Conservation (phyloP, 2,797 vertebrate species). For the Tenualosa ilisha region DNA sequence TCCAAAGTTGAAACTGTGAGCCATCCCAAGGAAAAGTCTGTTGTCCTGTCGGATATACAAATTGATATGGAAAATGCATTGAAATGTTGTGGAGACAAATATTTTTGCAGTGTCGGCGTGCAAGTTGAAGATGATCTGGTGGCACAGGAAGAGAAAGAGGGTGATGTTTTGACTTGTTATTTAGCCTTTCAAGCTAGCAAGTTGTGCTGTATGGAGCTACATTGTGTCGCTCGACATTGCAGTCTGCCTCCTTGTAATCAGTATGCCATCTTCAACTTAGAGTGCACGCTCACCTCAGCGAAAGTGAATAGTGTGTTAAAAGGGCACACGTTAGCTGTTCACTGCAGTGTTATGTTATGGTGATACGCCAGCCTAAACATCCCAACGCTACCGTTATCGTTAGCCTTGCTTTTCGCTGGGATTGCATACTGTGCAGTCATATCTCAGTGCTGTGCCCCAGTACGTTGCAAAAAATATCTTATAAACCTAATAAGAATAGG, state of each 20-base stretch:
- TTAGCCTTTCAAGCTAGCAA: not conserved
- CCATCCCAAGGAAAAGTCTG: not conserved
- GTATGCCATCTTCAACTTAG: not conserved
- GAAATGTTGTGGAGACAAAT: conserved; percentile 31
- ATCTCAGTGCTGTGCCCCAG: too few species aligned
- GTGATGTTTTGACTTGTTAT: conserved; percentile 7
- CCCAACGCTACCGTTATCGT: too few species aligned
- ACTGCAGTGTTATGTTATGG: not conserved
- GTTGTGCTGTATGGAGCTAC: not conserved
- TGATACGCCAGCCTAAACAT: too few species aligned
- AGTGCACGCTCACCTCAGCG: not conserved
- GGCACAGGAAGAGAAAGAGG: not conserved
- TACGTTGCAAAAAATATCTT: too few species aligned
- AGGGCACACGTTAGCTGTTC: not conserved
- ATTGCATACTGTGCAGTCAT: too few species aligned
- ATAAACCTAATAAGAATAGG: too few species aligned
- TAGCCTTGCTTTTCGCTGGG: too few species aligned
- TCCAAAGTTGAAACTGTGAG: conserved; percentile 17
- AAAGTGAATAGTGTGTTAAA: not conserved
- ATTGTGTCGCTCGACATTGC: not conserved
- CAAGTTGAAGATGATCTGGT: conserved; percentile 60
- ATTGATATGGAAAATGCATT: conserved; percentile 35
- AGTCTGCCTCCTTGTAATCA: not conserved
- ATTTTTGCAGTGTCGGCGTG: conserved; percentile 68
- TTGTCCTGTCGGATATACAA: conserved; percentile 23